Base-by-base conservation (phyloP, 1,140 invertebrate species). In the Heliconius congener region DNA sequence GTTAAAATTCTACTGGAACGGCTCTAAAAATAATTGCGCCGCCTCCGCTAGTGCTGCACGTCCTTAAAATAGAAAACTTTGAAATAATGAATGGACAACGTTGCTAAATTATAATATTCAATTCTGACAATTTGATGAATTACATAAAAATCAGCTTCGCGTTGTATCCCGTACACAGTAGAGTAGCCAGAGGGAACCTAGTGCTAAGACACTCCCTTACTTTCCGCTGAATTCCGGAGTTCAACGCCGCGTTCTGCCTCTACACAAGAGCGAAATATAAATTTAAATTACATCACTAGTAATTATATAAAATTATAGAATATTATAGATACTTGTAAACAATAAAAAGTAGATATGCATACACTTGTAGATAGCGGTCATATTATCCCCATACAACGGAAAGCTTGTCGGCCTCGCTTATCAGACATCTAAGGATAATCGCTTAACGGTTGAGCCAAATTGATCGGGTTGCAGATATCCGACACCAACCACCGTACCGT, bases 11-110 rank as follows among this genome's bases (percentile, higher is more conserved):
- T 42, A 57, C 71, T 76, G 60, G 13, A 66, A 76, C 57, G 57
- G 57, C 70, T 70, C 74, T 76, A 76, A 76, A 76, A 57, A 76
- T 76, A 76, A 76, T 76, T 76, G 74, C 70, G 39, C 57, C 74
- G 73, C 57, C 23, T 60, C 60, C 74, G 57, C 60, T 42, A 46
- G 55, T 60, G 60, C 55, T 5, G 27, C n/a, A 66, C 27, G 60
- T 66, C 60, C 27, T 66, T 66, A 66, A 66, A 66, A 66, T 66
- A 66, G 60, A 66, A 66, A 66, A 66, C 23, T 66, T 66, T 66
- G 3, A 66, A 27, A 66, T 66, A 27, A 30, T 66, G 13, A 66
- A 66, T 30, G 60, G 60, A 66, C 60, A 27, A 30, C 11, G 60
- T 16, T 27, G 13, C 9, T 66, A 66, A 27, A 30, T 60, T 27